Conservation (phyloP, 2,888 invertebrate genomes). For the Ptycholaimellus sp. region DNA sequence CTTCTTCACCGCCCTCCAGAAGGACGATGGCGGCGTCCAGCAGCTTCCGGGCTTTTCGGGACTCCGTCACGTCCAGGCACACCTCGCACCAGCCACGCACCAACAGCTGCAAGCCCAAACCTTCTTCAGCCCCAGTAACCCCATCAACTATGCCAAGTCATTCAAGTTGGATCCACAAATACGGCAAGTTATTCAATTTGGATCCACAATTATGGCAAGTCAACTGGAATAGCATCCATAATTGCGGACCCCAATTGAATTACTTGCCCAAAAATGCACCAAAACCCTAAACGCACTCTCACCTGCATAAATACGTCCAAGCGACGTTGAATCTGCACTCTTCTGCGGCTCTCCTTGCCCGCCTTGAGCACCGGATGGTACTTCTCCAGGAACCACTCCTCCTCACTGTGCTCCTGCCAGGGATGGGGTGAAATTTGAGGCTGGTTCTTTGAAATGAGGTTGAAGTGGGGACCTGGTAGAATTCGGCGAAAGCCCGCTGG, state of each 20-base stretch:
- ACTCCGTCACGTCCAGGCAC: conserved; percentile 3
- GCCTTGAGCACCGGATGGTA: conserved; percentile 6
- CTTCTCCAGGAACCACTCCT: conserved; percentile 8
- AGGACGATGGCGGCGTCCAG: conserved; percentile 7
- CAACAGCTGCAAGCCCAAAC: conserved; percentile 6
- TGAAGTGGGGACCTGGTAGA: conserved; percentile 57
- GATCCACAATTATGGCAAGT: too few species aligned
- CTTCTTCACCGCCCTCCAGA: conserved; percentile 6
- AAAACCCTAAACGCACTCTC: too few species aligned
- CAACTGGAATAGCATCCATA: too few species aligned
- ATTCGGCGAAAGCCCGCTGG: conserved; percentile 79
- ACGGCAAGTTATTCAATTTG: too few species aligned
- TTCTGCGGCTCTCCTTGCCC: conserved; percentile 1
- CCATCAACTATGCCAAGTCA: too few species aligned
- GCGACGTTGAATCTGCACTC: neutral
- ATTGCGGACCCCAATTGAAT: too few species aligned
- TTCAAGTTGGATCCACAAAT: too few species aligned
- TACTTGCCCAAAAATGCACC: too few species aligned
- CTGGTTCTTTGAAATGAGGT: neutral
- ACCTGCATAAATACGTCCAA: conserved; percentile 6
- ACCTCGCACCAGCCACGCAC: conserved; percentile 8
- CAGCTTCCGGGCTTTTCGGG: conserved; percentile 3
- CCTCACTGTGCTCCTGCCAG: conserved; percentile 5
- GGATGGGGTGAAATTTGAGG: too few species aligned
- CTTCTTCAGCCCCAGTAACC: neutral